Conservation (phyloP, 2,113 vertebrate species). For the Pomatostomus ruficeps region DNA sequence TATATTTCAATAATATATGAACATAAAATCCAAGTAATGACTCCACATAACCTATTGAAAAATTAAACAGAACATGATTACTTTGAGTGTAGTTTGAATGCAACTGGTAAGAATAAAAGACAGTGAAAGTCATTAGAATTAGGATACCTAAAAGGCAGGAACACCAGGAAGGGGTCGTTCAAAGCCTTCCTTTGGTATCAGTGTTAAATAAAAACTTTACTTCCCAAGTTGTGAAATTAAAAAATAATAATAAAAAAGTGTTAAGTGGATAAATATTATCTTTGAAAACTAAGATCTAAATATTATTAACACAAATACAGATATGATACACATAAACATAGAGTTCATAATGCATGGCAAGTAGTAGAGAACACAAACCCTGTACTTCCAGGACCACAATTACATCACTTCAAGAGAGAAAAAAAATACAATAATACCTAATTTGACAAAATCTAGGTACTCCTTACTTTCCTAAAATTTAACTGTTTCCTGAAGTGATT, state of each 20-base stretch:
- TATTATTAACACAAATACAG: background rate
- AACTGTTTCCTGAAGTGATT: background rate
- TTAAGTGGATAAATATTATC: background rate
- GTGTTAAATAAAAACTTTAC: background rate
- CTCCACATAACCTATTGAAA: background rate
- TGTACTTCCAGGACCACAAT: background rate
- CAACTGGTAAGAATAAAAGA: background rate
- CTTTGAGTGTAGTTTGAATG: background rate
- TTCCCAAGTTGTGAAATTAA: background rate
- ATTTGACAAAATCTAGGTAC: background rate
- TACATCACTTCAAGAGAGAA: background rate
- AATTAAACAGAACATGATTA: background rate
- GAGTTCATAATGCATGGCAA: background rate
- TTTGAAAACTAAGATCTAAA: background rate
- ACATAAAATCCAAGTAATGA: background rate
- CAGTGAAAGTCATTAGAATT: background rate
- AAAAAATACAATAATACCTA: too few species aligned
- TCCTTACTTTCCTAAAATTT: background rate
- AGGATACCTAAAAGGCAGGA: background rate
- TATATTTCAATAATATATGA: background rate
- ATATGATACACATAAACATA: background rate
- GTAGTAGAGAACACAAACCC: background rate
- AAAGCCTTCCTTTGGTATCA: background rate
- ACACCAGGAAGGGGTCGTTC: fast-evolving
- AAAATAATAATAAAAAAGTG: background rate